Evolutionary conservation across 2,888 invertebrate species (phyloP).

Genomic region (Microctonus hyperodae): DNA sequence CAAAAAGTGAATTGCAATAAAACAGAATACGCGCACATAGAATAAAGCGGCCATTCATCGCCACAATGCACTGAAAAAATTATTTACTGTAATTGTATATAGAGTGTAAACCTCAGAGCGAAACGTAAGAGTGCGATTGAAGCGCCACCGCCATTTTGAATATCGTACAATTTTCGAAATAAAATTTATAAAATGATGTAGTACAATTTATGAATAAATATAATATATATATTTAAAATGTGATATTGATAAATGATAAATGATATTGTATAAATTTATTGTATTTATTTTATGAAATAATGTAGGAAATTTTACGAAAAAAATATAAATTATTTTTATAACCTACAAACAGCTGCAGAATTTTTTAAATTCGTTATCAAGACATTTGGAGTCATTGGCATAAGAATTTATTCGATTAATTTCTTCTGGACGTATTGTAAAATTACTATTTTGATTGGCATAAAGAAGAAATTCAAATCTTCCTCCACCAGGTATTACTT

Average conservation of each 20-base stretch:
- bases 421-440: constrained; percentile 51
- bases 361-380: constrained; percentile 35
- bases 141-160: background rate
- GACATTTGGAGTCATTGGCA: constrained; percentile 50
- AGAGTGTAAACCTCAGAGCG: constrained; percentile 8
- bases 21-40: constrained; percentile 56
- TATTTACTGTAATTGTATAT: constrained; percentile 21
- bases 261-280: background rate
- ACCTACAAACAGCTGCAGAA: background rate
- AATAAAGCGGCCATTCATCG: constrained; percentile 53
- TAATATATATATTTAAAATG: no score
- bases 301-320: background rate
- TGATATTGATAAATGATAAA: no score
- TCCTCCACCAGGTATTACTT: constrained; percentile 72
- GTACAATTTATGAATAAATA: no score
- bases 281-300: background rate
- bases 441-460: constrained; percentile 49
- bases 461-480: constrained; percentile 76
- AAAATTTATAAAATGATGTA: no score
- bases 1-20: constrained; percentile 55
- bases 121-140: background rate
- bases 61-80: constrained; percentile 49
- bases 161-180: background rate
- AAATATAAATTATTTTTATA: background rate
- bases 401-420: constrained; percentile 56